Evolutionary conservation across 2,797 vertebrate species (phyloP), one percentile per base, ranked within the genome.

Genomic region (Garrulus glandarius): DNA sequence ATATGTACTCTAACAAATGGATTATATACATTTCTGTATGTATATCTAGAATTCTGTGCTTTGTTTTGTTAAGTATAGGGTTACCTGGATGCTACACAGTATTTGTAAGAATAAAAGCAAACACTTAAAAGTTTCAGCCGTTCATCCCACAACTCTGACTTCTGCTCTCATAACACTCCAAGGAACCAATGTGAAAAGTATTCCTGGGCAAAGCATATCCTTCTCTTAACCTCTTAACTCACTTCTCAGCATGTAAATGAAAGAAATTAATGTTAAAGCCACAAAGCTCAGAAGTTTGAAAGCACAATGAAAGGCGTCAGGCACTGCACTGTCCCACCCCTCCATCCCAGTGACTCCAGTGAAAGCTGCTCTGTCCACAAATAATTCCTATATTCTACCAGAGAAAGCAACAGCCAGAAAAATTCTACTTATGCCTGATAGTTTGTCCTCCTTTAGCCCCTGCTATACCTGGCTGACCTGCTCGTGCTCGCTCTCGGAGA

Each of bases 261-360:
- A 82, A 37, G 39, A 39, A 30, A 9, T 36, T 2, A 39, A 9
- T 46, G 41, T 21, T 46, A 60, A 70, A 83, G 29, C 15, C 68
- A 36, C 53, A 44, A 56, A 13, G 3, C 49, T 39, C 23, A 16
- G 57, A 91, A 92, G 84, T 94, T 85, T 93, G 32, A 50, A 84
- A 82, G 39, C 47, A 24, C 3, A 49, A 27, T 4, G 11, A 39
- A 37, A 68, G 11, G 46, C 47, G 61, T 2, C 81, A 26, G 29
- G 24, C 26, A 15, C 32, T 57, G 56, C 34, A 13, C 23, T 36
- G 56, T 36, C 56, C 69, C 41, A 34, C 9, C n/a, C 32, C 30
- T 32, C 26, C 2, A 0, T 8, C 41, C 63, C 2, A 0, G 17
- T 0, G 1, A 26, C 80, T 44, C 46, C 34, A 47, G 2, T 0